phyloP scores from a whole-genome alignment of 2,113 vertebrate species.

The Embiotoca jacksoni region DNA sequence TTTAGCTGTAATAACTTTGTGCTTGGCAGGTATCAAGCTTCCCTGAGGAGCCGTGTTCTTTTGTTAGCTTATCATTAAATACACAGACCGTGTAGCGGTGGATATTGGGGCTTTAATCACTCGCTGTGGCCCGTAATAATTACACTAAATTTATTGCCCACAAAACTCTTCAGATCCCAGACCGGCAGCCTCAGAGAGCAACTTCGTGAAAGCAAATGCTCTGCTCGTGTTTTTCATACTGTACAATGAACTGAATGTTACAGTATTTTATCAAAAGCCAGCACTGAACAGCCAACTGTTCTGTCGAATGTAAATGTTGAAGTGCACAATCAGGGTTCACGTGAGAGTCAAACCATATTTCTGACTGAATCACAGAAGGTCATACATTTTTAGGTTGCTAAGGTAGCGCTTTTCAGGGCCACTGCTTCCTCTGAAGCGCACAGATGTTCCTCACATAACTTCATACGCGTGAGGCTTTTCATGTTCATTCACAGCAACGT shows the following conservation, averaged over 20 bases:
- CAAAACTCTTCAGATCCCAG: constrained; percentile 10
- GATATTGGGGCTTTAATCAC: not conserved
- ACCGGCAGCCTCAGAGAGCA: constrained; percentile 16
- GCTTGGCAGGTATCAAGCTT: not conserved
- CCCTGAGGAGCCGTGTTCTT: not conserved
- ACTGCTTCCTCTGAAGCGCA: not conserved
- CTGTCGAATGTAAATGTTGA: constrained; percentile 15
- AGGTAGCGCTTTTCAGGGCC: not conserved
- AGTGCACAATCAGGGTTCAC: constrained; percentile 24
- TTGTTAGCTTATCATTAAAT: not conserved
- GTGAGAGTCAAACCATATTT: not conserved
- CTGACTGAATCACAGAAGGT: not conserved
- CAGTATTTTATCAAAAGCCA: constrained; percentile 47
- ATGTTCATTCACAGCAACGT: not conserved
- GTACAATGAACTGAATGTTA: constrained; percentile 24
- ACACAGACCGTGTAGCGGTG: not conserved
- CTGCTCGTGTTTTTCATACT: constrained; percentile 11
- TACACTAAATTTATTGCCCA: not conserved
- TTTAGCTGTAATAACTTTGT: not conserved
- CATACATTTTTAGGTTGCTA: not conserved
- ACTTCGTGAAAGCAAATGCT: not conserved
- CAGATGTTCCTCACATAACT: not conserved
- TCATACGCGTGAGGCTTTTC: not conserved
- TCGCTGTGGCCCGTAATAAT: not conserved
- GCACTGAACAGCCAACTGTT: constrained; percentile 1